Evolutionary conservation across 37 sponge, comb jelly and placozoan species (phyloP).

Genomic region (Ephydatia muelleri): DNA sequence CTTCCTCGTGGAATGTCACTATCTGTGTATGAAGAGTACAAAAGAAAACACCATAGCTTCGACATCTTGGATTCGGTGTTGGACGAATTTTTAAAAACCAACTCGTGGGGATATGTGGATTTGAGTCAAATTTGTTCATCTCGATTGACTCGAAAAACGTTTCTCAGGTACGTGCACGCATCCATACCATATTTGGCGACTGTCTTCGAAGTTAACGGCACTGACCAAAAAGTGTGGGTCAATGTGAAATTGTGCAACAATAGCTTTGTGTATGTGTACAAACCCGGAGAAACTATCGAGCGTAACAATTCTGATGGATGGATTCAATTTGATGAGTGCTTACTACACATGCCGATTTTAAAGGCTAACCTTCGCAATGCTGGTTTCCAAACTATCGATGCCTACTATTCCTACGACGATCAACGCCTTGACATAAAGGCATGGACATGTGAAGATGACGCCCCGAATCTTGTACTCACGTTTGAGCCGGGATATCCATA

Average conservation of each 20-base stretch:
- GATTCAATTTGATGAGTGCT: no score
- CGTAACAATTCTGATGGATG: no score
- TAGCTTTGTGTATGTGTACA: background rate
- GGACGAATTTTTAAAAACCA: background rate
- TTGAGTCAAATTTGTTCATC: background rate
- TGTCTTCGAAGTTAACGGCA: background rate
- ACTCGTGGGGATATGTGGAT: background rate
- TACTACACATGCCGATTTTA: no score
- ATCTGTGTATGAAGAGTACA: background rate
- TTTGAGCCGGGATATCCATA: no score
- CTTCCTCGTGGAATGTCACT: constrained; percentile 1
- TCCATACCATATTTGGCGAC: background rate
- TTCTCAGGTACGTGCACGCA: background rate
- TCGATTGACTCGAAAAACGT: background rate
- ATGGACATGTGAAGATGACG: no score
- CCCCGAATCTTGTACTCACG: no score
- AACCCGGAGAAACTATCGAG: background rate
- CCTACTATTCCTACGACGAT: no score
- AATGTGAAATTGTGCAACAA: background rate
- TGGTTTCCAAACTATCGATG: no score
- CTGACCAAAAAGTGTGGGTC: background rate
- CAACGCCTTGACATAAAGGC: no score
- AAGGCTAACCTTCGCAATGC: no score
- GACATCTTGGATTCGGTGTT: background rate
- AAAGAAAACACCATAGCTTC: background rate